Evolutionary conservation across 2,113 vertebrate genomes (phyloP).

Genomic region (Sorex fumeus): DNA sequence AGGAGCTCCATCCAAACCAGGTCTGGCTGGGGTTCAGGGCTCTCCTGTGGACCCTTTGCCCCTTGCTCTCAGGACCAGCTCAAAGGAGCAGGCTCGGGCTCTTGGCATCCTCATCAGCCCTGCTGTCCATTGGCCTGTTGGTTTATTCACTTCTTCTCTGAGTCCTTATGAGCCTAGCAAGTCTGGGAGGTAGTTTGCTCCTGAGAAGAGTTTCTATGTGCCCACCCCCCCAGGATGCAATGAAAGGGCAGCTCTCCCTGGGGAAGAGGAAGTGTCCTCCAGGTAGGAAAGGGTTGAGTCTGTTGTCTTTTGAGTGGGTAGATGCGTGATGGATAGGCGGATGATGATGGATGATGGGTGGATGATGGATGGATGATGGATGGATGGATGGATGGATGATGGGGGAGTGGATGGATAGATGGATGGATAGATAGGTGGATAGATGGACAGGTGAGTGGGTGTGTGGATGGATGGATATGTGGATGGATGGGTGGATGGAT

Average conservation of each 20-base stretch:
- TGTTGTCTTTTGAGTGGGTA: background rate
- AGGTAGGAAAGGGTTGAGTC: too few relatives aligned
- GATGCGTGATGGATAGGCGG: too few relatives aligned
- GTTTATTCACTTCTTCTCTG: background rate
- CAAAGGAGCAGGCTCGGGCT: background rate
- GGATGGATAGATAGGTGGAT: background rate
- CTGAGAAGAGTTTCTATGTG: background rate
- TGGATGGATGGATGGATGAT: background rate
- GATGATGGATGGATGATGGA: too few relatives aligned
- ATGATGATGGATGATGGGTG: too few relatives aligned
- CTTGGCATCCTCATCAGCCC: too few relatives aligned
- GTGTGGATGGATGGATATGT: too few relatives aligned
- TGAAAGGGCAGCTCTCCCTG: too few relatives aligned
- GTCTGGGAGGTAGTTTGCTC: too few relatives aligned
- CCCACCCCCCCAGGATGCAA: background rate
- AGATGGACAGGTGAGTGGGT: too few relatives aligned
- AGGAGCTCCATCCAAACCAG: background rate
- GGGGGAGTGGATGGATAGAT: background rate
- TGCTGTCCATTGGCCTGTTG: background rate
- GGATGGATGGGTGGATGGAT: too few relatives aligned
- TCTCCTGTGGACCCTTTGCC: fast-evolving
- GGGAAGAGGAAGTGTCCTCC: too few relatives aligned
- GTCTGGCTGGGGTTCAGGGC: background rate
- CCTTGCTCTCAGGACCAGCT: too few relatives aligned
- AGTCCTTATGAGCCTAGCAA: background rate